These are phyloP conservation scores for Neotoxoptera formosana DNA, from an alignment of 1,140 invertebrate species.

Conservation along the genomic window DNA sequence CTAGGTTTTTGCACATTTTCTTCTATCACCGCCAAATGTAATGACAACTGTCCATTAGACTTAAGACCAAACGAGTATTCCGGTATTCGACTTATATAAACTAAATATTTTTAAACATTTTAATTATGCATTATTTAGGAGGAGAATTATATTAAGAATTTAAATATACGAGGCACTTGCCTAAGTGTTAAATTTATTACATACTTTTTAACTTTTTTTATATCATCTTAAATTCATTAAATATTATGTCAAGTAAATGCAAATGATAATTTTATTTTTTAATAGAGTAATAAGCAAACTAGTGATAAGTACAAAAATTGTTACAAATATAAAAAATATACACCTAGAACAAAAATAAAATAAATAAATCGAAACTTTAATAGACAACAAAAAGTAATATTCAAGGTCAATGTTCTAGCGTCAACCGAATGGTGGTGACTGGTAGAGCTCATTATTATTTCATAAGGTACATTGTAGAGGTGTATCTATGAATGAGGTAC, in stretches of 20 bases:
- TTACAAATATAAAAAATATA: not conserved
- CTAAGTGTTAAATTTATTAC: too few relatives aligned
- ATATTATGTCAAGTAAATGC: not conserved
- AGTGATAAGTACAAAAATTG: not conserved
- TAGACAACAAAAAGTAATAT: not conserved
- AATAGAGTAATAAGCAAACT: not conserved
- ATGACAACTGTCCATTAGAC: not conserved
- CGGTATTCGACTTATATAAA: not conserved
- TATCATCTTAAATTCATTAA: not conserved
- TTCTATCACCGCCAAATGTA: not conserved
- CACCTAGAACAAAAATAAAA: not conserved
- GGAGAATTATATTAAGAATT: not conserved
- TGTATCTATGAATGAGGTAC: not conserved
- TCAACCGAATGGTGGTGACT: not conserved
- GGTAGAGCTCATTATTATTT: constrained; percentile 43
- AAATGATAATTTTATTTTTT: not conserved
- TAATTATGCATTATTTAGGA: not conserved
- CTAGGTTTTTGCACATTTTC: constrained; percentile 28
- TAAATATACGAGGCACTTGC: too few relatives aligned
- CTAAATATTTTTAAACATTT: not conserved
- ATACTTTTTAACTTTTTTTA: too few relatives aligned
- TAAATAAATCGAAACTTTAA: constrained; percentile 1
- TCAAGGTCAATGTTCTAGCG: constrained; percentile 41
- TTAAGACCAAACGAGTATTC: not conserved
- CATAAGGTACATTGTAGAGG: constrained; percentile 10